phyloP scores from a whole-genome alignment of 2,113 vertebrate genomes.

The Psettodes erumei region DNA sequence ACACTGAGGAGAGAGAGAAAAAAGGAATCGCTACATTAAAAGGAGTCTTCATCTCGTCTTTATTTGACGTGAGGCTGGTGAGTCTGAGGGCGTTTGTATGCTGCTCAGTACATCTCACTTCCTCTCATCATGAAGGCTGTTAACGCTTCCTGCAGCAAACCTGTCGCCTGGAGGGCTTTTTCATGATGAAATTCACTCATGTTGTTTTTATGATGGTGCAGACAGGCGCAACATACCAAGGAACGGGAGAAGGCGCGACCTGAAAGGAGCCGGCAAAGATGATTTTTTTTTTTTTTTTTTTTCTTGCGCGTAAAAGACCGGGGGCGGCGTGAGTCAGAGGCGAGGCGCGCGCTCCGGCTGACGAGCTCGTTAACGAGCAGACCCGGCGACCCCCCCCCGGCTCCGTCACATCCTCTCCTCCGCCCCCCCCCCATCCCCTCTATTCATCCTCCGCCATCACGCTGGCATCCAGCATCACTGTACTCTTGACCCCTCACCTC shows the following conservation, averaged over 20 bases:
- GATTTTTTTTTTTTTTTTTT: no score
- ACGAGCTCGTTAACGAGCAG: conserved; percentile 64
- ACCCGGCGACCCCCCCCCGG: conserved; percentile 52
- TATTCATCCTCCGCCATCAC: conserved; percentile 31
- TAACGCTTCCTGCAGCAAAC: conserved; percentile 20
- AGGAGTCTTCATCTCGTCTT: no score
- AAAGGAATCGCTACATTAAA: not conserved
- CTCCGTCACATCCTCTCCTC: conserved; percentile 22
- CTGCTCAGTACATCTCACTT: not conserved
- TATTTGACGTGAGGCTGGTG: not conserved
- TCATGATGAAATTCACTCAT: not conserved
- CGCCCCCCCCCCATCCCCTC: not conserved
- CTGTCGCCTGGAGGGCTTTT: not conserved
- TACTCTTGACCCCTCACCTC: conserved; percentile 64
- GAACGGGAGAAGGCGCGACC: not conserved
- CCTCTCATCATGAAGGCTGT: conserved; percentile 2
- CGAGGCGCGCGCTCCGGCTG: conserved; percentile 49
- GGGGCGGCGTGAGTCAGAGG: conserved; percentile 65
- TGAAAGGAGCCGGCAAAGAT: not conserved
- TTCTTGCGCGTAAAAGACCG: conserved; percentile 31
- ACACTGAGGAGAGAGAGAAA: conserved; percentile 83
- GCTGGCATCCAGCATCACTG: conserved; percentile 33
- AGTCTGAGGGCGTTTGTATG: not conserved
- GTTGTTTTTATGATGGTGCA: not conserved
- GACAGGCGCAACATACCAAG: not conserved